Evolutionary conservation across 2,113 vertebrate species (phyloP).

Genomic region (Xiphophorus couchianus): DNA sequence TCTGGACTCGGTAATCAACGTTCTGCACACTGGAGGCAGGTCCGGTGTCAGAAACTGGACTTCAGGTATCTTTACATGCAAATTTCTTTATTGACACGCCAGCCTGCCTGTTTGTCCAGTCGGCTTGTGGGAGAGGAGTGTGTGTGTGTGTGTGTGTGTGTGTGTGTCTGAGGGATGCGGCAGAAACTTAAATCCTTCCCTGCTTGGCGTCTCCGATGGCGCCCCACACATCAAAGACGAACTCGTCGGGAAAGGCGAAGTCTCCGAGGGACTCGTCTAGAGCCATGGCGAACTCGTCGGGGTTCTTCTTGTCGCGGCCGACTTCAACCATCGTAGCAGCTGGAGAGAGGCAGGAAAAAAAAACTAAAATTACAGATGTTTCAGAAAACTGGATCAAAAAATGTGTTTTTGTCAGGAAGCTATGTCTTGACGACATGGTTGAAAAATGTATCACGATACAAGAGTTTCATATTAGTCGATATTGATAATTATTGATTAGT

Average conservation of each 20-base stretch:
- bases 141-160: neutral
- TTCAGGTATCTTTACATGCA: slow-evolving; percentile 4
- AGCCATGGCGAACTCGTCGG: slow-evolving; percentile 93
- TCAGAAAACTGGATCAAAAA: neutral
- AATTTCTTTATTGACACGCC: slow-evolving; percentile 17
- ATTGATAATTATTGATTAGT: no score
- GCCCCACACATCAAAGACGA: slow-evolving; percentile 96
- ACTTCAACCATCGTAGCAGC: slow-evolving; percentile 97
- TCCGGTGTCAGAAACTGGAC: slow-evolving; percentile 12
- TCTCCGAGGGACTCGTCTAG: slow-evolving; percentile 93
- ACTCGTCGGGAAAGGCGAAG: slow-evolving; percentile 97
- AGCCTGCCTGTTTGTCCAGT: slow-evolving; percentile 43
- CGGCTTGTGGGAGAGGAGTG: neutral
- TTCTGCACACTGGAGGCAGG: slow-evolving; percentile 6
- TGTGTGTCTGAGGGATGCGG: neutral
- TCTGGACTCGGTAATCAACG: slow-evolving; percentile 30
- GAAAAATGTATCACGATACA: no score
- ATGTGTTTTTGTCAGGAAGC: no score
- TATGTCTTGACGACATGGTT: no score
- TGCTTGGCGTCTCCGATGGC: slow-evolving; percentile 92
- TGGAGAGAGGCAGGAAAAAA: slow-evolving; percentile 59
- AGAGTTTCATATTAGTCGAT: no score
- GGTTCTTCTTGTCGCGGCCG: slow-evolving; percentile 92
- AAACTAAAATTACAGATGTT: neutral
- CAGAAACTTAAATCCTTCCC: slow-evolving; percentile 78